These are phyloP conservation scores for Fragum sueziense DNA, from an alignment of 2,888 invertebrate genomes.

Conservation along the genomic window DNA sequence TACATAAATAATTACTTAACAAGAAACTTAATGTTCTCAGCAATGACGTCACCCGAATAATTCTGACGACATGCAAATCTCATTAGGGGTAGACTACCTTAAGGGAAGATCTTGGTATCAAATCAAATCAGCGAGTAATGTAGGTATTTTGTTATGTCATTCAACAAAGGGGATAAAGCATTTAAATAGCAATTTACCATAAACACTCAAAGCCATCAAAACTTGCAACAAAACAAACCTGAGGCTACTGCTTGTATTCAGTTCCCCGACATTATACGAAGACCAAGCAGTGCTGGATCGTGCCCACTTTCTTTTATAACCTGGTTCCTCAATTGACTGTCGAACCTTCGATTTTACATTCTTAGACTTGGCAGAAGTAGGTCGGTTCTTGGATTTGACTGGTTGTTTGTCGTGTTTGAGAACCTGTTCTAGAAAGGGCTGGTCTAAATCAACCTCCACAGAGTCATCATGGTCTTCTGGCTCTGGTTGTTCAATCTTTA, in stretches of 20 bases:
- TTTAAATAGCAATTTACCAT: too few species aligned
- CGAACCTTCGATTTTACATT: conserved; percentile 59
- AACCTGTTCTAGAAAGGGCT: conserved; percentile 59
- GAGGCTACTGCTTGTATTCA: conserved; percentile 68
- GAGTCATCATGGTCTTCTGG: conserved; percentile 26
- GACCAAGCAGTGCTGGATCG: conserved; percentile 76
- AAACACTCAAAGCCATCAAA: too few species aligned
- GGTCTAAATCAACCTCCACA: conserved; percentile 23
- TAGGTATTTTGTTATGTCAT: too few species aligned
- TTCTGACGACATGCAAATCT: too few species aligned
- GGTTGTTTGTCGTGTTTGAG: conserved; percentile 31
- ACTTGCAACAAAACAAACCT: conserved; percentile 28
- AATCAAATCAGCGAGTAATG: too few species aligned
- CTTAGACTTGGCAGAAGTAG: conserved; percentile 48
- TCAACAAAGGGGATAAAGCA: too few species aligned
- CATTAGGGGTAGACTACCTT: too few species aligned
- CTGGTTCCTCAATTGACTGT: conserved; percentile 62
- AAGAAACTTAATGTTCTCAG: too few species aligned
- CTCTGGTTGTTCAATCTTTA: background rate
- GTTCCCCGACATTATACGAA: conserved; percentile 73
- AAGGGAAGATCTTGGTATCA: too few species aligned
- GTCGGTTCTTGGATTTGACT: conserved; percentile 33
- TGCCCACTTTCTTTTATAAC: conserved; percentile 72
- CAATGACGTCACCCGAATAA: too few species aligned
- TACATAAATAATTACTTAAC: too few species aligned